Evolutionary conservation across 1,140 invertebrate genomes (phyloP).

Genomic region (Vanessa tameamea): DNA sequence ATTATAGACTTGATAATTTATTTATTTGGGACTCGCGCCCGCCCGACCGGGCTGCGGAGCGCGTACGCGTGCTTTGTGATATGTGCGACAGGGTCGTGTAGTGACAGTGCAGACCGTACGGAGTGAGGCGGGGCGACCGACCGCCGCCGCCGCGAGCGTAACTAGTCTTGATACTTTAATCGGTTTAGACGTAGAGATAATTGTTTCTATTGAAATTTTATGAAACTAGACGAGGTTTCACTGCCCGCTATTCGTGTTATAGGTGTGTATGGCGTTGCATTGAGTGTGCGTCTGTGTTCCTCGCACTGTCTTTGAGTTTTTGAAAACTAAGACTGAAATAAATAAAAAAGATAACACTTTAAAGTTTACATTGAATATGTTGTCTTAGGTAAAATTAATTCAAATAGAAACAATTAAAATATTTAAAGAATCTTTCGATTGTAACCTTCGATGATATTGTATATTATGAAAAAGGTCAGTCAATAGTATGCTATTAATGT

Average conservation of each 20-base stretch:
- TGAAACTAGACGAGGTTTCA: conserved; percentile 56
- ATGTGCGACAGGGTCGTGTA: conserved; percentile 53
- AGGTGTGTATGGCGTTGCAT: conserved; percentile 57
- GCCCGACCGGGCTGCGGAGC: conserved; percentile 41
- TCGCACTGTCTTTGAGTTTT: conserved; percentile 72
- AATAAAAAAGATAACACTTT: conserved; percentile 76
- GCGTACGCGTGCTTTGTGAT: conserved; percentile 51
- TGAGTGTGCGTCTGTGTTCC: conserved; percentile 67
- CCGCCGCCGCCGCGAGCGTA: conserved; percentile 48
- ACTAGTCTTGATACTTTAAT: conserved; percentile 62
- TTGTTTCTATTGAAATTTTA: conserved; percentile 61
- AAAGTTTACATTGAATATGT: conserved; percentile 77
- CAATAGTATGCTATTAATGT: conserved; percentile 67
- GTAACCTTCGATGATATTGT: conserved; percentile 74
- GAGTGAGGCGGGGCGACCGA: conserved; percentile 34
- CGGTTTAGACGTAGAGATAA: conserved; percentile 55
- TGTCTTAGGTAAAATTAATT: conserved; percentile 80
- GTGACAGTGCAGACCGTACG: conserved; percentile 48
- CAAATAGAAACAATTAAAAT: conserved; percentile 79
- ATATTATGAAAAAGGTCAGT: conserved; percentile 72
- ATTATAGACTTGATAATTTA: conserved; percentile 79
- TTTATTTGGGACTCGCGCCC: conserved; percentile 68
- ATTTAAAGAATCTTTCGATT: conserved; percentile 77
- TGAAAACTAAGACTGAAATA: conserved; percentile 78
- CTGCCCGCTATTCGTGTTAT: conserved; percentile 57